A percentile compares a stretch with the other conserved stretches of the same genome.
Conservation (phyloP, 2,888 invertebrate genomes). For the Laothoe populi region DNA sequence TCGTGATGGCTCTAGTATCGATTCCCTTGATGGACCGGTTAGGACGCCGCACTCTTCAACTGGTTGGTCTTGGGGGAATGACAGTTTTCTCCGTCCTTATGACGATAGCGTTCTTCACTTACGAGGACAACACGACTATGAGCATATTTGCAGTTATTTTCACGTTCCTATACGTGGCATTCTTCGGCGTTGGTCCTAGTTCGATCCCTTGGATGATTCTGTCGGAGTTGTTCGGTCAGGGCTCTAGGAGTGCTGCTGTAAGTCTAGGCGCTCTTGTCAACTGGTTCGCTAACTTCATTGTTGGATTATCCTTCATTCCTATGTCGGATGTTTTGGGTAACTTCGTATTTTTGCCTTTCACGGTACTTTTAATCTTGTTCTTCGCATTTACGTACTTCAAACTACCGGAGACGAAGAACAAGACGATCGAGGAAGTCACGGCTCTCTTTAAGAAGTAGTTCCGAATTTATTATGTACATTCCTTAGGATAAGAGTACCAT, state of each 20-base stretch:
- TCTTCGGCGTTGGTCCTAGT: conserved; percentile 80
- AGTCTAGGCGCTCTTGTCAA: conserved; percentile 80
- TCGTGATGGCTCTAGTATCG: conserved; percentile 90
- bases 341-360: conserved; percentile 78
- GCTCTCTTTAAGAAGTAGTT: conserved; percentile 75
- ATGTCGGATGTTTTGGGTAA: conserved; percentile 66
- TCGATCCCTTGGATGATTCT: conserved; percentile 84
- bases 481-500: conserved; percentile 54
- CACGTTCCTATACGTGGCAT: conserved; percentile 77
- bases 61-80: conserved; percentile 90
- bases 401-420: conserved; percentile 81
- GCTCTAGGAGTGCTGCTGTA: conserved; percentile 77
- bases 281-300: conserved; percentile 82
- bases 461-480: conserved; percentile 51
- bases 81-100: conserved; percentile 89
- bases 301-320: conserved; percentile 75
- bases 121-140: conserved; percentile 71
- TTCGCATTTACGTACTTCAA: conserved; percentile 77
- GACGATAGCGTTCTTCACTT: conserved; percentile 83
- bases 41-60: conserved; percentile 88
- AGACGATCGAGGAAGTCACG: conserved; percentile 79
- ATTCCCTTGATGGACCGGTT: conserved; percentile 90
- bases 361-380: conserved; percentile 72
- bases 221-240: conserved; percentile 80
- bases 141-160: conserved; percentile 78